A percentile compares a stretch with the other conserved stretches of the same genome.
phyloP scores from a whole-genome alignment of 1,140 invertebrate genomes.

The Drosophila tropicalis region DNA sequence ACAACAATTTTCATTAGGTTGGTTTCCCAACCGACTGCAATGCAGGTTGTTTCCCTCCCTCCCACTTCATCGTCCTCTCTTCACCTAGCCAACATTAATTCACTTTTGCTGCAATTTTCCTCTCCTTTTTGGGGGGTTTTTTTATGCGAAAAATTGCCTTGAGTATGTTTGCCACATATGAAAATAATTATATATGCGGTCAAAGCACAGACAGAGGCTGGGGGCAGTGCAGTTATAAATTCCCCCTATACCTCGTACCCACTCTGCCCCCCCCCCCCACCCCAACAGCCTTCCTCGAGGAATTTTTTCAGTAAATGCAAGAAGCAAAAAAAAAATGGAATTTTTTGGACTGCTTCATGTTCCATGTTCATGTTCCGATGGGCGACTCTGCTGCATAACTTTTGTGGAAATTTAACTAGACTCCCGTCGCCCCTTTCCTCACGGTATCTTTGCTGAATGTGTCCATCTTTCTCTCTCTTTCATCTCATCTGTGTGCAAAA shows the following conservation, averaged over 20 bases:
- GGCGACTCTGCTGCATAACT: slow-evolving; percentile 73
- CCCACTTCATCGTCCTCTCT: background rate
- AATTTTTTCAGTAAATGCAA: slow-evolving; percentile 15
- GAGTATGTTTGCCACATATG: slow-evolving; percentile 68
- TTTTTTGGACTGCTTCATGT: slow-evolving; percentile 60
- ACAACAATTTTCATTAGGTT: slow-evolving; percentile 78
- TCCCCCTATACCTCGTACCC: background rate
- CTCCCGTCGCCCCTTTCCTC: too few relatives aligned
- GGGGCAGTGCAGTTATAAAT: slow-evolving; percentile 60
- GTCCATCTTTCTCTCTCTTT: background rate
- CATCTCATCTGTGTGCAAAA: slow-evolving; percentile 52
- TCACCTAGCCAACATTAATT: slow-evolving; percentile 57
- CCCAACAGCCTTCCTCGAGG: slow-evolving; percentile 24
- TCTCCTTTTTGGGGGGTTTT: background rate
- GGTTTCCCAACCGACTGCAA: slow-evolving; percentile 51
- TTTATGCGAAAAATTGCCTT: slow-evolving; percentile 61
- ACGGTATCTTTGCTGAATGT: too few relatives aligned
- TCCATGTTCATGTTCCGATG: slow-evolving; percentile 49
- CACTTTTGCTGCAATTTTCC: slow-evolving; percentile 64
- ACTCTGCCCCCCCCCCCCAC: background rate
- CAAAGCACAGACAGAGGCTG: slow-evolving; percentile 58
- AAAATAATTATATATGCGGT: slow-evolving; percentile 81
- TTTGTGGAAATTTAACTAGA: slow-evolving; percentile 70
- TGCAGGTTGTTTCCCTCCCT: slow-evolving; percentile 51
- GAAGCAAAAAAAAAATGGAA: slow-evolving; percentile 47